Evolutionary conservation across 2,113 vertebrate species (phyloP), one percentile per base, ranked within the genome.

Genomic region (Scytalopus superciliaris): DNA sequence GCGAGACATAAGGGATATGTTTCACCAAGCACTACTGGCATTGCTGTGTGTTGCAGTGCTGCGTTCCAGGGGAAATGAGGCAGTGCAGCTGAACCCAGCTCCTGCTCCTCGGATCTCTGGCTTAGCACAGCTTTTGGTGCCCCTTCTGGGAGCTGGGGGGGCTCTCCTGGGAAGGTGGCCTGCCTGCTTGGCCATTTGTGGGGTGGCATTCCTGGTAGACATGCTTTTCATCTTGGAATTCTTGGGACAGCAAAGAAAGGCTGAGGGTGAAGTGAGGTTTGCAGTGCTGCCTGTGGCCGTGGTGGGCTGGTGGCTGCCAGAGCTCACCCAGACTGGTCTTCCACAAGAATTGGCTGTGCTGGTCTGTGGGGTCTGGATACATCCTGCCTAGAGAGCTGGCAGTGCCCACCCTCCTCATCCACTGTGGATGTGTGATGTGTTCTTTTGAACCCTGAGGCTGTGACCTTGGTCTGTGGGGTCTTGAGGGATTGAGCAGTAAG

Each of bases 371-470:
- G 23, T 59, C 42, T 59, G 33, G 9, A 3, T 4, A 6, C 0
- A 0, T 45, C 3, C 6, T 30, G n/a, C 17, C 15, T 56, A 4
- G 24, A 17, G 15, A 39, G 57, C 49, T 63, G 57, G 17, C 28
- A 68, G 47, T 8, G 23, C 14, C 56, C 47, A 8, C 37, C 21
- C 31, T 86, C 13, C 57, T 63, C 3, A 2, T 45, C 70, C 25
- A 3, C 52, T 0, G 0, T n/a, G 28, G 6, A 0, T 27, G 62
- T 0, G 1, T 25, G 45, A 3, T 28, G 22, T 25, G 22, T 66
- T n/a, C 5, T 14, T 3, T 12, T 39, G 44, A 74, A 35, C 45
- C 47, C 33, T 28, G 60, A 42, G 59, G 30, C 31, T 23, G 40
- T 76, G 67, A 42, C 59, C 42, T 70, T 10, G 1, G 39, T 57